Percentiles rank a stretch among this genome's conserved stretches.
phyloP scores from a whole-genome alignment of 2,113 vertebrate genomes.

The Fukomys damarensis region DNA sequence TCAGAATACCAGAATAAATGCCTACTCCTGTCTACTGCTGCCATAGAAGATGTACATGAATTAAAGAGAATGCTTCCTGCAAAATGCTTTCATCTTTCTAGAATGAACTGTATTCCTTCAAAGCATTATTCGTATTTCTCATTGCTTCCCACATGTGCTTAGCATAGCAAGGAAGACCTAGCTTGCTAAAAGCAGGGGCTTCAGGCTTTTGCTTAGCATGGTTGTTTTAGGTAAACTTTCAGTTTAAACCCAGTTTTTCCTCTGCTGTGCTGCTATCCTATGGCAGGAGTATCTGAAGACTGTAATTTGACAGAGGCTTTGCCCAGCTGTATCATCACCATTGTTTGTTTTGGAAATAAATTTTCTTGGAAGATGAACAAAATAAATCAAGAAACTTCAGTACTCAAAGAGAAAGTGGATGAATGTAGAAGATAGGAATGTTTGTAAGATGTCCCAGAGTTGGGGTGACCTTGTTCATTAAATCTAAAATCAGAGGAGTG shows the following conservation, averaged over 20 bases:
- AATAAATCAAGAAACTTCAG: slow-evolving; percentile 8
- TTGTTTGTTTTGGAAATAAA: not conserved
- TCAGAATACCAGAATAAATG: slow-evolving; percentile 66
- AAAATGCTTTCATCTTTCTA: slow-evolving; percentile 67
- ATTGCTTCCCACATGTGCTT: slow-evolving; percentile 22
- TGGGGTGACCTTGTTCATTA: not conserved
- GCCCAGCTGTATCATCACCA: not conserved
- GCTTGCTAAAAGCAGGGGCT: not conserved
- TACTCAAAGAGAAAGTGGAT: not conserved
- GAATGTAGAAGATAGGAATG: not conserved
- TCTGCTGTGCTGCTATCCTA: not conserved
- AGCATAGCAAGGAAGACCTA: slow-evolving; percentile 46
- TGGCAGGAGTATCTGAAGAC: not conserved
- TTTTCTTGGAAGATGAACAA: slow-evolving; percentile 48
- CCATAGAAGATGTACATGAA: slow-evolving; percentile 54
- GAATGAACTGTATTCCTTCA: slow-evolving; percentile 62
- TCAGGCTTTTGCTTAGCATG: not conserved
- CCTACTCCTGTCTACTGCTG: slow-evolving; percentile 50
- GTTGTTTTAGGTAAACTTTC: slow-evolving; percentile 7
- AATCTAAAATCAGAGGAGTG: not conserved
- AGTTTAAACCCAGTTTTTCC: not conserved
- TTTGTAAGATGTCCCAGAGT: not conserved
- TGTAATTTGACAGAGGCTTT: not conserved
- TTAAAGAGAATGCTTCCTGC: slow-evolving; percentile 67
- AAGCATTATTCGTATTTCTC: slow-evolving; percentile 62